These are phyloP conservation scores for Apaloderma vittatum DNA, from an alignment of 2,113 vertebrate species.

Conservation along the genomic window DNA sequence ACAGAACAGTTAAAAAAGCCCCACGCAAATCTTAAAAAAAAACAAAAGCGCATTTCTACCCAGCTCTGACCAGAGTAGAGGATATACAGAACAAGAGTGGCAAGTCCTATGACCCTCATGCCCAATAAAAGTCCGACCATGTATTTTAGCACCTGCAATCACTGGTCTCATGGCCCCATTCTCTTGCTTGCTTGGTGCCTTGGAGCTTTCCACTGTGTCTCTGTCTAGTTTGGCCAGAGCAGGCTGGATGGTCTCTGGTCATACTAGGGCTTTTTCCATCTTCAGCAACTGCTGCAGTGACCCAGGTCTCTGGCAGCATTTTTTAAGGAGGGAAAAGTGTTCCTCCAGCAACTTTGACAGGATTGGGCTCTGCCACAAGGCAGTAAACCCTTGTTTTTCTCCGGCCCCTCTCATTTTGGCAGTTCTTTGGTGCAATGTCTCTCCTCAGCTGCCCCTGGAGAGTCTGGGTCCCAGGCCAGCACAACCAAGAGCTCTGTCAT, in stretches of 20 bases:
- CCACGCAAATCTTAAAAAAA: not conserved
- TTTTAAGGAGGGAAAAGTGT: accelerated
- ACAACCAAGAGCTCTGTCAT: accelerated
- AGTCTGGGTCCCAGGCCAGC: not conserved
- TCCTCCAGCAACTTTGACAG: not conserved
- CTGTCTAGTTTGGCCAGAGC: not conserved
- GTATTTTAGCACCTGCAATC: not conserved
- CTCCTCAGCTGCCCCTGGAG: not conserved
- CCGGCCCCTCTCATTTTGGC: not conserved
- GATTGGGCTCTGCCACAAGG: not conserved
- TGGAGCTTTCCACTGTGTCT: not conserved
- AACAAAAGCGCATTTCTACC: not conserved
- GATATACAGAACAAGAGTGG: not conserved
- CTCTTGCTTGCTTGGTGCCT: not conserved
- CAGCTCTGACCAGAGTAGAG: not conserved
- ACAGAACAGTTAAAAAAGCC: accelerated
- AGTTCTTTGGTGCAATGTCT: not conserved
- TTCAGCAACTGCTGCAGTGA: not conserved
- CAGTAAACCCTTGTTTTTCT: not conserved
- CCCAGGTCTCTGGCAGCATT: not conserved
- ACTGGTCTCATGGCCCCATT: accelerated
- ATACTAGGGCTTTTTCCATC: not conserved
- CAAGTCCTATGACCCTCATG: not conserved
- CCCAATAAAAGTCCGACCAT: not conserved
- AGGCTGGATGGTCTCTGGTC: not conserved